Conservation (phyloP, 2,888 invertebrate genomes). For the Hyposoter dolosus region DNA sequence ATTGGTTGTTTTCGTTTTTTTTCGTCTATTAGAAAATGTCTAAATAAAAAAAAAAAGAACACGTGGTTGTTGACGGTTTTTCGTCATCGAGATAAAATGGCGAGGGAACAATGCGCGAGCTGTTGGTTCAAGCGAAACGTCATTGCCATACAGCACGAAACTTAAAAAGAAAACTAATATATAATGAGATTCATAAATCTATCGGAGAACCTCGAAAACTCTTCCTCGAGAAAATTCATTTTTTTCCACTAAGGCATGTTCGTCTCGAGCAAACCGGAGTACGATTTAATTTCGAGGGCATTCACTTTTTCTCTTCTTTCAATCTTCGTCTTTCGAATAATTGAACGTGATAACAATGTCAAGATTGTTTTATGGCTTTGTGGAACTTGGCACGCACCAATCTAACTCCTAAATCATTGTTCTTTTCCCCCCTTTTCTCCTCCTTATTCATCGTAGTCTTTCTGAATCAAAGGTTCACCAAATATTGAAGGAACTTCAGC, state of each 20-base stretch:
- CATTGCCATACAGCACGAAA: neutral
- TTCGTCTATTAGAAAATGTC: neutral
- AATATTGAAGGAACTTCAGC: constrained; percentile 4
- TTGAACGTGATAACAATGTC: constrained; percentile 43
- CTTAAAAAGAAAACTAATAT: neutral
- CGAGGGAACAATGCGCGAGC: neutral
- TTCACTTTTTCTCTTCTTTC: constrained; percentile 13
- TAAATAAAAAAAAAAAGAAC: neutral
- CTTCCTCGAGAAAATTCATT: neutral
- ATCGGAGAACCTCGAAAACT: constrained; percentile 16
- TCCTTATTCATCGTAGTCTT: neutral
- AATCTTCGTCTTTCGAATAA: constrained; percentile 7
- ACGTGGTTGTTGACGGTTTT: neutral
- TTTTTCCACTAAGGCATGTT: constrained; percentile 3
- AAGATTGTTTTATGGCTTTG: constrained; percentile 48
- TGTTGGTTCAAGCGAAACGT: neutral
- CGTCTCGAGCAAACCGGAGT: neutral
- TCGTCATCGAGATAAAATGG: constrained; percentile 4
- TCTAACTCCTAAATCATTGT: constrained; percentile 54
- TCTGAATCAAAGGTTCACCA: neutral
- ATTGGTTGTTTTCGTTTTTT: neutral
- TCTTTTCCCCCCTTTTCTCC: neutral
- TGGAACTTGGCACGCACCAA: constrained; percentile 17
- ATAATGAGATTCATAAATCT: constrained; percentile 21
- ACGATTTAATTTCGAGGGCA: neutral